These are phyloP conservation scores for Cyclura pinguis DNA, from an alignment of 2,797 vertebrate genomes.

Conservation along the genomic window DNA sequence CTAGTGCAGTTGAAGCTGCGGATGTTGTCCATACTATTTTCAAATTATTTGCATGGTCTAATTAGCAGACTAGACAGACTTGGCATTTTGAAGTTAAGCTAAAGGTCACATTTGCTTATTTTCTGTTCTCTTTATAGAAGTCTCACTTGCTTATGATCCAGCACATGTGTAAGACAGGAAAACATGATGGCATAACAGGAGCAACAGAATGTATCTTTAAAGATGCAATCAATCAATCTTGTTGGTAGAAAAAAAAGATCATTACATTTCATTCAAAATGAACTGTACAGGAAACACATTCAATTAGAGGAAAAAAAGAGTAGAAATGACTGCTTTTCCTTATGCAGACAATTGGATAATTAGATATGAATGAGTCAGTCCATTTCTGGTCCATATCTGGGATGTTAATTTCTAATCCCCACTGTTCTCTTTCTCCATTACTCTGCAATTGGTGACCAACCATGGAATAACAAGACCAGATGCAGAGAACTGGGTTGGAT, in stretches of 20 bases:
- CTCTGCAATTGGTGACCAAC: too few relatives aligned
- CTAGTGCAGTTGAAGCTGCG: not conserved
- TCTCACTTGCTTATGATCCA: not conserved
- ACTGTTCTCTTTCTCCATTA: too few relatives aligned
- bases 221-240: not conserved
- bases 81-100: conserved; percentile 14
- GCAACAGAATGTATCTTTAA: not conserved
- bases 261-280: not conserved
- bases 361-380: not conserved
- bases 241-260: not conserved
- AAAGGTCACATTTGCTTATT: conserved; percentile 21
- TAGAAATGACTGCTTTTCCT: not conserved
- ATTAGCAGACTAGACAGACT: conserved; percentile 4
- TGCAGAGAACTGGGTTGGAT: too few relatives aligned
- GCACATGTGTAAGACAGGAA: not conserved
- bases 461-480: too few relatives aligned
- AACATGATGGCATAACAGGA: not conserved
- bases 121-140: not conserved
- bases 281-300: not conserved
- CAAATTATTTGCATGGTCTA: conserved; percentile 3
- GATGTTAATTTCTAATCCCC: too few relatives aligned
- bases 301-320: not conserved
- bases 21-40: not conserved
- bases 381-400: too few relatives aligned
- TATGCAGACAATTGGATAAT: not conserved